Conservation (phyloP, 2,113 vertebrate species). For the Barnardius zonarius region DNA sequence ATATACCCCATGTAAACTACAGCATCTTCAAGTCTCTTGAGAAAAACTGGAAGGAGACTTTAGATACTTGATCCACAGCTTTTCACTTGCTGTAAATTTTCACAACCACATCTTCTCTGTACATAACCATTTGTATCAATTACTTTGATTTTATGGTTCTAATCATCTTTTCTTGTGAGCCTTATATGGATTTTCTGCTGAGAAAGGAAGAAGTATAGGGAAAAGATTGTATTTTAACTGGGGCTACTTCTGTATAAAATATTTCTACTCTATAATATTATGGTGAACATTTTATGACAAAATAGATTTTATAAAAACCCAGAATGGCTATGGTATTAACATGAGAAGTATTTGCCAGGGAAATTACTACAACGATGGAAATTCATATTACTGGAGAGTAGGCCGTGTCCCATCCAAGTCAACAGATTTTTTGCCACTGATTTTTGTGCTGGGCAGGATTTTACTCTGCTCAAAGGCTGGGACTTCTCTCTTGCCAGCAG, state of each 20-base stretch:
- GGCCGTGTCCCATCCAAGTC: background rate
- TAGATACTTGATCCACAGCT: background rate
- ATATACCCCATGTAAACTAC: background rate
- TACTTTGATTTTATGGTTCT: background rate
- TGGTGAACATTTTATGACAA: background rate
- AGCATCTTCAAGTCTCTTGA: background rate
- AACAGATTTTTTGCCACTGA: background rate
- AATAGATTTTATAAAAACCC: background rate
- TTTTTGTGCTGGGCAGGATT: background rate
- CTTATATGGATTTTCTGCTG: background rate
- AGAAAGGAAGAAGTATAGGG: background rate
- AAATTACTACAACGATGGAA: background rate
- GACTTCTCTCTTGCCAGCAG: background rate
- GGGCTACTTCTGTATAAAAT: background rate
- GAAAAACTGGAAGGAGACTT: background rate
- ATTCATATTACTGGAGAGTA: background rate
- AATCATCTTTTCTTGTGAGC: background rate
- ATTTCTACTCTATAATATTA: background rate
- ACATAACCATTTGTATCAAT: background rate
- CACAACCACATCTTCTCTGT: background rate
- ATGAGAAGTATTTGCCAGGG: background rate
- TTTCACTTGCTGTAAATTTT: slow-evolving; percentile 6
- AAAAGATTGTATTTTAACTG: background rate
- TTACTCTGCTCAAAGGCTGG: background rate
- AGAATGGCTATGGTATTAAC: background rate